Evolutionary conservation across 1,140 invertebrate species (phyloP), one percentile per base, ranked within the genome.

Genomic region (Proctacanthus coquilletti): DNA sequence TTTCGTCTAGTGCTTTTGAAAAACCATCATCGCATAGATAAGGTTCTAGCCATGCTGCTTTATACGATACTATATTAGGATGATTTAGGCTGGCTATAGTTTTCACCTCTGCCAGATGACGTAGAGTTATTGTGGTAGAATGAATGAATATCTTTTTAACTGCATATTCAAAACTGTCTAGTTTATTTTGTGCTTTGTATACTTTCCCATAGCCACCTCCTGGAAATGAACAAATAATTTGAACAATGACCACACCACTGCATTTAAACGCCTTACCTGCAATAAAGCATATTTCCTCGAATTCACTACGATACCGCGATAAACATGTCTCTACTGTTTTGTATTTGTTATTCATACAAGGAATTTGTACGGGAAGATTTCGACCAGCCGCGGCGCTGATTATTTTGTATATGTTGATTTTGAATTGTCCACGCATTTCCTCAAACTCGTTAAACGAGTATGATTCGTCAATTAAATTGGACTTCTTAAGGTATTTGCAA

Each of bases 51-150:
- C 84, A 88, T 5, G 82, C 81, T 20, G 74, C 74, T 65, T 87
- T 84, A 49, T 87, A 88, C 4, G 77, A 70, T 4, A 88, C 80
- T 47, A 88, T 80, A 61, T 86, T 84, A 2, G 71, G 68, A 64
- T 87, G 83, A 50, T 80, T 75, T 19, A 87, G 61, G 50, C 70
- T 74, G 0, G 84, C 81, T 40, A 86, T 68, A 21, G 77, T 77
- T 62, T 80, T 79, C 1, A 85, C 82, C 70, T 88, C 84, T 17
- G 73, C 60, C 17, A 82, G 56, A 60, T 78, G 74, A 33, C 63
- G 64, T 47, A 70, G 61, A 41, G 72, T 62, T 1, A 75, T 59
- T 41, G 64, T 64, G n/a, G 64, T 65, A 23, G 70, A 73, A 42
- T 64, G 67, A 25, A 84, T 73, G 42, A 64, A 63, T 23, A 87